These are phyloP conservation scores for Cololabis saira DNA, from an alignment of 2,113 vertebrate genomes.

Conservation along the genomic window DNA sequence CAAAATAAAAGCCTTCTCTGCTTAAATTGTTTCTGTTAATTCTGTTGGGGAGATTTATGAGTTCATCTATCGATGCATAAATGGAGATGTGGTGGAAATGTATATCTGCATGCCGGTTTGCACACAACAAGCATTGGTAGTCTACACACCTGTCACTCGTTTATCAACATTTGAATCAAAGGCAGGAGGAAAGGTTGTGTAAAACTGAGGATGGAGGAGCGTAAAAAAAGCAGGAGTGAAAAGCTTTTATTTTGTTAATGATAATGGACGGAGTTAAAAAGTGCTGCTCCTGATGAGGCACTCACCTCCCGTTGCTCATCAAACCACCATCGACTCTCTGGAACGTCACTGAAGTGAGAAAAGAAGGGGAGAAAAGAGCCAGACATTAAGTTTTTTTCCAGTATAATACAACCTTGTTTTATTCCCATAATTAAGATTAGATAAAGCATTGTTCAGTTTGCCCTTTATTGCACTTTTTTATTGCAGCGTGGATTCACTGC, in stretches of 20 bases:
- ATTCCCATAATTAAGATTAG: constrained; percentile 2
- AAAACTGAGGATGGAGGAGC: background rate
- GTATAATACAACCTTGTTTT: constrained; percentile 13
- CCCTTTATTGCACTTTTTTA: constrained; percentile 22
- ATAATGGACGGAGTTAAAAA: background rate
- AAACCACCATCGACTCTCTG: constrained; percentile 97
- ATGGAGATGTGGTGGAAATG: constrained; percentile 71
- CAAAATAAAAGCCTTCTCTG: constrained; percentile 86
- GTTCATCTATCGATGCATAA: constrained; percentile 77
- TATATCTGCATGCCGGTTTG: constrained; percentile 60
- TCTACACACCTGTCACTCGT: constrained; percentile 67
- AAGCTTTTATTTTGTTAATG: background rate
- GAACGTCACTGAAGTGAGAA: constrained; percentile 89
- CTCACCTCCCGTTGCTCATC: constrained; percentile 99
- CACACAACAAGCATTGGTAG: constrained; percentile 69
- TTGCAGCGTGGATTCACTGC: constrained; percentile 40
- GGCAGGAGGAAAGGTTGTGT: constrained; percentile 21
- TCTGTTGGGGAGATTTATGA: constrained; percentile 85
- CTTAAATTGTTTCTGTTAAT: constrained; percentile 89
- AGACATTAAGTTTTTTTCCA: constrained; percentile 29
- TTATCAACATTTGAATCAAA: constrained; percentile 53
- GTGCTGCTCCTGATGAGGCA: constrained; percentile 8
- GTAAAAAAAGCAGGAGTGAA: background rate
- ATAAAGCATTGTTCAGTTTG: constrained; percentile 27
- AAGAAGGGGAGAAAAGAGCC: constrained; percentile 42